A percentile compares a stretch with the other conserved stretches of the same genome.
phyloP scores from a whole-genome alignment of 2,113 vertebrate species.

The Antechinus stuartii region DNA sequence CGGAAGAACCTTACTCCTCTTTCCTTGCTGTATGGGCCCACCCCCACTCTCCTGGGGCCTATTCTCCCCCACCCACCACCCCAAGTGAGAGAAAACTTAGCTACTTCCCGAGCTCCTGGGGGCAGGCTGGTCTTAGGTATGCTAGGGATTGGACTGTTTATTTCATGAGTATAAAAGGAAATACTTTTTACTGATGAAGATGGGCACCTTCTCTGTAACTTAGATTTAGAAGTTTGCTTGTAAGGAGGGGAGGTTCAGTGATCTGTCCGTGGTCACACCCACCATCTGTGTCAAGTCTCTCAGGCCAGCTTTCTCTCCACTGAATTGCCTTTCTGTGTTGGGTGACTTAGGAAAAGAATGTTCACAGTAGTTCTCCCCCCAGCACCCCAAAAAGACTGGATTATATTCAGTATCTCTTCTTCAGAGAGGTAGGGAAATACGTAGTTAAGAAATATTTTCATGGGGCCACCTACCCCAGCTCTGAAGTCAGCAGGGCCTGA shows the following conservation, averaged over 20 bases:
- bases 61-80: neutral
- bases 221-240: neutral
- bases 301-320: neutral
- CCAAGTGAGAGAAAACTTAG: neutral
- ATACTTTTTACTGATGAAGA: neutral
- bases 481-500: too few species aligned
- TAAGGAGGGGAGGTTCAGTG: neutral
- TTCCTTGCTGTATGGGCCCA: neutral
- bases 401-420: neutral
- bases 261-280: neutral
- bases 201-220: neutral
- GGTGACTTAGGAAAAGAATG: neutral
- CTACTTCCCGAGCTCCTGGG: neutral
- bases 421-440: neutral
- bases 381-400: neutral
- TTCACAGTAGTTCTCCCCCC: neutral
- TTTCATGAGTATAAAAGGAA: neutral
- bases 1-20: neutral
- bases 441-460: neutral
- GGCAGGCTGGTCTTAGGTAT: neutral
- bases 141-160: neutral
- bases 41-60: neutral
- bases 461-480: neutral
- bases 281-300: neutral
- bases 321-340: neutral